Percentiles rank a stretch among this genome's conserved stretches.
These are phyloP conservation scores for Zosterops japonicus DNA, from an alignment of 2,113 vertebrate genomes.

Conservation along the genomic window DNA sequence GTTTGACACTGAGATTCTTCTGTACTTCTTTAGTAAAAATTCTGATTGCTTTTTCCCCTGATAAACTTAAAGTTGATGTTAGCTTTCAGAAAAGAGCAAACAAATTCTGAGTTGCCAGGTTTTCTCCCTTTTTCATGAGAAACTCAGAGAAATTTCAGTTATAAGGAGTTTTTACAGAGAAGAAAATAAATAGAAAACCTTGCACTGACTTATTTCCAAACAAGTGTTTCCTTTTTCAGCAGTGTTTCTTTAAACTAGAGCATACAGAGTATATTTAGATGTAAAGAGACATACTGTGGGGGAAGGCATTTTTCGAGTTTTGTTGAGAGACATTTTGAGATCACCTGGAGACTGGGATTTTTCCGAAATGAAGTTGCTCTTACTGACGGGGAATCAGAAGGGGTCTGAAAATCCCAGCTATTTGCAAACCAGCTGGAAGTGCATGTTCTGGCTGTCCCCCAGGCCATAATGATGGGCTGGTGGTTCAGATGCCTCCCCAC, in stretches of 20 bases:
- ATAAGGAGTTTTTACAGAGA: neutral
- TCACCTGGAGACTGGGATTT: neutral
- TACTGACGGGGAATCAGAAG: neutral
- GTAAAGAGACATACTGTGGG: neutral
- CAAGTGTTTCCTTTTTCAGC: neutral
- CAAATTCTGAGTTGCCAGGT: neutral
- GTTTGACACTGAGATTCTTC: neutral
- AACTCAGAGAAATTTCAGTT: neutral
- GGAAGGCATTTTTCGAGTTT: neutral
- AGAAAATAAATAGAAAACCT: neutral
- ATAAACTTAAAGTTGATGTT: neutral
- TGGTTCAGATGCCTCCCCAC: neutral
- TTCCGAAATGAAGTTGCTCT: neutral
- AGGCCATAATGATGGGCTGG: neutral
- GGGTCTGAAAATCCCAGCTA: neutral
- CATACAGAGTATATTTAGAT: slow-evolving; percentile 32
- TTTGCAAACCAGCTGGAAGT: neutral
- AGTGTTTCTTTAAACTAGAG: neutral
- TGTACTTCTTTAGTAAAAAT: neutral
- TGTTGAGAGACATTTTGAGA: slow-evolving; percentile 47
- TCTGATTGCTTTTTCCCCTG: neutral
- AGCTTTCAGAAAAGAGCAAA: neutral
- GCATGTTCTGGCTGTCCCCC: neutral
- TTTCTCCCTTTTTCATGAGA: neutral
- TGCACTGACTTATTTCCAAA: neutral